Evolutionary conservation across 2,797 vertebrate species (phyloP), one percentile per base, ranked within the genome.

Genomic region (Brachyalestes nurse): DNA sequence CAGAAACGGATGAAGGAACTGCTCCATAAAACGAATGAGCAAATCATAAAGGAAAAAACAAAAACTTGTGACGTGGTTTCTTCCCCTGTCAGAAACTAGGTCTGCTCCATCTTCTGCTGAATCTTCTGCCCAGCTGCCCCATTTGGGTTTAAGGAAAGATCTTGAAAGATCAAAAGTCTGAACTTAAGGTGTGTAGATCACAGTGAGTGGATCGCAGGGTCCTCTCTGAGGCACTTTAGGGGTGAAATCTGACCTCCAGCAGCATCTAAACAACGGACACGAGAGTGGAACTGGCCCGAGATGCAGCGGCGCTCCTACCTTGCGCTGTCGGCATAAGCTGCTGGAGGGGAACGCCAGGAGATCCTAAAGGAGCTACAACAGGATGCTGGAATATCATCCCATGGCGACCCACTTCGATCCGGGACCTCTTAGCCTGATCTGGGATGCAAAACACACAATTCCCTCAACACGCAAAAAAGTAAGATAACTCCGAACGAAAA

Each of bases 381-480:
- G 97, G 97, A 94, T 97, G 98, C 95, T 99, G 98, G 97, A 99
- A 99, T 95, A 98, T 97, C 94, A 98, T 96, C 94, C 97, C 98
- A 95, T 97, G 98, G 94, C 97, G 97, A 95, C 97, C 96, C 95
- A 97, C 97, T 93, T 99, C 98, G 95, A 99, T 97, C 93, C 98
- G 96, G 95, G 95, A 95, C 95, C 98, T 96, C 96, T 99, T 99
- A 97, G 96, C 96, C 95, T 97, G 98, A 96, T 99, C 98, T 99
- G 96, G 96, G 95, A 95, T 95, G 94, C 88, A 96, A 95, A 95
- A 95, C 94, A 96, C 94, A 96, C 94, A 96, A 95, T 93, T 95
- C 94, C 94, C 94, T 94, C 94, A 91, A 93, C 95, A 95, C 94
- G 94, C 90, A 93, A 93, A 93, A 88, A 88, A 88, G 34, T 10